Percentiles rank a stretch among this genome's conserved stretches.
Conservation (phyloP, 2,888 invertebrate species). For the Phengaris arion region DNA sequence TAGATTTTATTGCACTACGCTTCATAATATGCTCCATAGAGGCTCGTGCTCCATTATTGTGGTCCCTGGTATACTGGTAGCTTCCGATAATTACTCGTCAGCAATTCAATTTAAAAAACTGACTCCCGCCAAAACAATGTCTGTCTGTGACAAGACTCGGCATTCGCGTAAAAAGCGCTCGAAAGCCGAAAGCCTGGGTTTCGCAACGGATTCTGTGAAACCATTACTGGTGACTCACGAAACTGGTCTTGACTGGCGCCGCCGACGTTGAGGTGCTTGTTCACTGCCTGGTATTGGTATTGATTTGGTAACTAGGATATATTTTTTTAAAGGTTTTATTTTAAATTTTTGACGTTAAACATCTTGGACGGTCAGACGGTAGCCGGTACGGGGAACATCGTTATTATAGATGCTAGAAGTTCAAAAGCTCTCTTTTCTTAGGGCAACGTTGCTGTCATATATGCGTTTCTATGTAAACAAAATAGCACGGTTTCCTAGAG, state of each 20-base stretch:
- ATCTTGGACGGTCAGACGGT: neutral
- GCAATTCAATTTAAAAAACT: neutral
- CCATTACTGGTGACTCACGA: conserved; percentile 63
- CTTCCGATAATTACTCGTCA: neutral
- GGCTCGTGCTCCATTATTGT: neutral
- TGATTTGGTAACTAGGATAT: neutral
- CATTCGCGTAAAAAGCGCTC: conserved; percentile 29
- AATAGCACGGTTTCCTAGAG: too few species aligned
- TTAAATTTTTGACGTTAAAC: neutral
- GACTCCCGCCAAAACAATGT: conserved; percentile 10
- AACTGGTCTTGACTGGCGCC: conserved; percentile 59
- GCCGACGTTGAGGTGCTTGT: conserved; percentile 35
- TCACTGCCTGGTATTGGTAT: conserved; percentile 25
- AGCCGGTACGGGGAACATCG: neutral
- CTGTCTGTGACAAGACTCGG: conserved; percentile 3
- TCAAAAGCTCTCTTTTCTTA: too few species aligned
- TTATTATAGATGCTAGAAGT: too few species aligned
- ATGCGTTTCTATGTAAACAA: too few species aligned
- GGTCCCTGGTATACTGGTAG: neutral
- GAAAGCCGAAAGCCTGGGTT: conserved; percentile 45
- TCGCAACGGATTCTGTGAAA: conserved; percentile 64
- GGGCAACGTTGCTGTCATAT: too few species aligned
- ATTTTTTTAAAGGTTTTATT: neutral
- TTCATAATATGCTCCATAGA: neutral
- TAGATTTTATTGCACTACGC: too few species aligned